Conservation (phyloP, 30 jellyfish, hydroid and myxozoan genomes). For the Hydractinia symbiolongicarpus region DNA sequence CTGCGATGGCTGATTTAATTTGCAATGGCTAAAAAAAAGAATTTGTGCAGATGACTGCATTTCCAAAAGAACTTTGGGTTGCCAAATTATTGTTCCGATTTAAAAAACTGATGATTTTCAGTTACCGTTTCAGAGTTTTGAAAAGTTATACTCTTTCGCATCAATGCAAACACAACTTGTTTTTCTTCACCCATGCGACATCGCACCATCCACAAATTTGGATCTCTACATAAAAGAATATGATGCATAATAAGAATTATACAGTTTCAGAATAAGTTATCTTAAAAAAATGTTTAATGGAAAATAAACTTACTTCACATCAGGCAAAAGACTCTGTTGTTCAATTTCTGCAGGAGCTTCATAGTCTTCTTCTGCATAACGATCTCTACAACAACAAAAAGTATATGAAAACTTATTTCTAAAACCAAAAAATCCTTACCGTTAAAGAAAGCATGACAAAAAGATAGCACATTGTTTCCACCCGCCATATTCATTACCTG, state of each 20-base stretch:
- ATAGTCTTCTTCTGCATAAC: slow-evolving; percentile 70
- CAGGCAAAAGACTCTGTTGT: slow-evolving; percentile 91
- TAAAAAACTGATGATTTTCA: not conserved
- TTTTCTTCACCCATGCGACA: slow-evolving; percentile 98
- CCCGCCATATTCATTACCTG: slow-evolving; percentile 31
- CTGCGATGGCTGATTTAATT: slow-evolving; percentile 91
- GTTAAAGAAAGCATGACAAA: too few species aligned
- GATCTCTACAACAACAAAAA: slow-evolving; percentile 2
- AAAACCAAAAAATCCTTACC: not conserved
- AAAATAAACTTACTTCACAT: slow-evolving; percentile 68
- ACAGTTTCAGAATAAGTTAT: too few species aligned
- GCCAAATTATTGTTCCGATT: not conserved
- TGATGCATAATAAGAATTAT: not conserved
- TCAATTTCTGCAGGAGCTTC: slow-evolving; percentile 90
- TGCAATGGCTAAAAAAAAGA: slow-evolving; percentile 75
- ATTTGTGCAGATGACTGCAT: not conserved
- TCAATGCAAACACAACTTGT: slow-evolving; percentile 81
- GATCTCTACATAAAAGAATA: slow-evolving; percentile 55
- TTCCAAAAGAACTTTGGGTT: not conserved
- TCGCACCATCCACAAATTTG: slow-evolving; percentile 97
- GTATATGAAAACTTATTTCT: not conserved
- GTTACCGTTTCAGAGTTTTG: slow-evolving; percentile 77
- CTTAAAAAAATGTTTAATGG: not conserved
- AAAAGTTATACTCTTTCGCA: slow-evolving; percentile 80
- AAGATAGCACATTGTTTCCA: too few species aligned